phyloP scores from a whole-genome alignment of 2,888 invertebrate genomes.

The Eristalis tenax region DNA sequence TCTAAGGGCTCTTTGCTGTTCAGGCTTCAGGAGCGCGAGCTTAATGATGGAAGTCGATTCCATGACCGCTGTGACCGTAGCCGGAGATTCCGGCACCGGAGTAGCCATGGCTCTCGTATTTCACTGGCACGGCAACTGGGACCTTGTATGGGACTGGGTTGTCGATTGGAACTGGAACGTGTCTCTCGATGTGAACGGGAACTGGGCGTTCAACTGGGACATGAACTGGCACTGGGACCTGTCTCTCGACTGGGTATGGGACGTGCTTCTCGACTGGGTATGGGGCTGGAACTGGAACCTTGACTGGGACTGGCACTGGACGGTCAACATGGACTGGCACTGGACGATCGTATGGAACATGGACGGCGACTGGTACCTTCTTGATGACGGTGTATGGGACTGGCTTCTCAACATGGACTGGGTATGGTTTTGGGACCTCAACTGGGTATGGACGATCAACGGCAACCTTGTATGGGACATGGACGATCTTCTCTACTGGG shows the following conservation, averaged over 20 bases:
- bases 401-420: constrained; percentile 83
- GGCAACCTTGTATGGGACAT: constrained; percentile 86
- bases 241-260: constrained; percentile 87
- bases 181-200: constrained; percentile 83
- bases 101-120: constrained; percentile 78
- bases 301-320: constrained; percentile 86
- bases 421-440: constrained; percentile 84
- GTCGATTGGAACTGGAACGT: constrained; percentile 85
- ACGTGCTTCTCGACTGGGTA: constrained; percentile 84
- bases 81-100: constrained; percentile 68
- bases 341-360: constrained; percentile 83
- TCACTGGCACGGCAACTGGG: constrained; percentile 80
- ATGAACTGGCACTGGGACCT: constrained; percentile 85
- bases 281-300: constrained; percentile 87
- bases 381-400: constrained; percentile 85
- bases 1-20: constrained; percentile 73
- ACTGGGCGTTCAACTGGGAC: constrained; percentile 82
- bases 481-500: constrained; percentile 85
- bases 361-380: constrained; percentile 84
- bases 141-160: constrained; percentile 86
- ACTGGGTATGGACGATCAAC: constrained; percentile 87
- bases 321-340: constrained; percentile 86
- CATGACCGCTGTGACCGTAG: constrained; percentile 73
- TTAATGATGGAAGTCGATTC: constrained; percentile 69
- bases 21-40: constrained; percentile 70